Base-by-base conservation (phyloP, 1,140 invertebrate species). In the Pteromalus puparum region DNA sequence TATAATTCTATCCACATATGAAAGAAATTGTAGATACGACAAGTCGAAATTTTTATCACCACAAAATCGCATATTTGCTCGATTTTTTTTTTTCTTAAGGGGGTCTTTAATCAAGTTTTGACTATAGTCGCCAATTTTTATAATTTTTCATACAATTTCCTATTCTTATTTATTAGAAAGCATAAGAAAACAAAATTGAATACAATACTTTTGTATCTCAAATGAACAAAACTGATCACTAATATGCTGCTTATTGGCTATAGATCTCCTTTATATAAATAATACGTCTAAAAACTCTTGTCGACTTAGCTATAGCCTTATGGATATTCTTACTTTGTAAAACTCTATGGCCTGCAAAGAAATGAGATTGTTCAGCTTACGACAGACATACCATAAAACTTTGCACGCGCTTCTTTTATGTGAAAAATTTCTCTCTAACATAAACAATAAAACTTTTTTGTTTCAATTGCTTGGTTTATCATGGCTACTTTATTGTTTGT, bases 321-420 rank as follows among this genome's bases (percentile, higher is more conserved):
- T 68, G 6, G 30, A 34, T 34, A 42, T 42, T 34, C 9, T 1
- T 67, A 3, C 67, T 73, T 73, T 34, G 13, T 73, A 34, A 28
- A 73, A 73, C 15, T 26, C 13, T 72, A 26, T n/a, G 42, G 74
- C 75, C 38, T 77, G 53, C n/a, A 77, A 53, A 77, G 24, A 61
- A 0, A 21, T 48, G 28, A 61, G 10, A 30, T 67, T 61, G 75
- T 77, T 77, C 18, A 7, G 75, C 42, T 65, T 78, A 67, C 10
- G 21, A 65, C 30, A 78, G 48, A 30, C 28, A 67, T 78, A 53
- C 42, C 76, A 34, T 30, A 6, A 67, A 15, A 34, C 26, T 78
- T 61, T 78, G 53, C 76, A 78, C 21, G 21, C 7, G 15, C 76
- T 78, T 48, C 4, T 77, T 77, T 78, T 78, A n/a, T 78, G 53